Percentiles rank a stretch among this genome's conserved stretches.
These are phyloP conservation scores for Chrysocyon brachyurus DNA, from an alignment of 2,797 vertebrate species.

Conservation along the genomic window DNA sequence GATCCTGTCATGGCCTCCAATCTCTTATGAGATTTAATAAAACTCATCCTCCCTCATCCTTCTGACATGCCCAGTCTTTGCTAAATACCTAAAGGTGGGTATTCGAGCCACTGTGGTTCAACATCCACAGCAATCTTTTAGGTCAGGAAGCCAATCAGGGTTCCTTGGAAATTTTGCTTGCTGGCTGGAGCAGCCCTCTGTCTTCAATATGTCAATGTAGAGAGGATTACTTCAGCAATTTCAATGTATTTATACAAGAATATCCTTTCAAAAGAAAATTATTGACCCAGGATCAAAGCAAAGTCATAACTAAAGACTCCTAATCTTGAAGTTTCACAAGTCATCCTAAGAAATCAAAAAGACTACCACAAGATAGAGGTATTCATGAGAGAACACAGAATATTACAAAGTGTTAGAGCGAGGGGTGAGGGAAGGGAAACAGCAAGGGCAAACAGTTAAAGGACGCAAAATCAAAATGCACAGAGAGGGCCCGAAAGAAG, in stretches of 20 bases:
- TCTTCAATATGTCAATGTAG: conserved; percentile 55
- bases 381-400: conserved; percentile 68
- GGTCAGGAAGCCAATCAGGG: conserved; percentile 9
- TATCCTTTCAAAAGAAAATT: conserved; percentile 78
- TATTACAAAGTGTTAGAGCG: neutral
- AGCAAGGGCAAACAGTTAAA: neutral
- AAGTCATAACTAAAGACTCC: conserved; percentile 74
- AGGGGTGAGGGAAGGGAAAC: no score
- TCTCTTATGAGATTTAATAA: conserved; percentile 17
- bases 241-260: conserved; percentile 78
- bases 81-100: conserved; percentile 33
- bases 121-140: neutral
- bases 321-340: conserved; percentile 77
- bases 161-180: conserved; percentile 58
- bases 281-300: conserved; percentile 79
- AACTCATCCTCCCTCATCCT: conserved; percentile 26
- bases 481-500: conserved; percentile 17
- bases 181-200: conserved; percentile 8
- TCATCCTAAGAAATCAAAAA: conserved; percentile 71
- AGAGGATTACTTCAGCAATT: conserved; percentile 66
- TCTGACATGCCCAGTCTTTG: conserved; percentile 22
- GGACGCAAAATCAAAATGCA: conserved; percentile 32
- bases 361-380: conserved; percentile 60
- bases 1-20: neutral
- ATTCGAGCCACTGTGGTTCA: neutral